Percentiles rank a stretch among this genome's conserved stretches.
Evolutionary conservation across 1,140 invertebrate genomes (phyloP).

Genomic region (Drosophila melanica): DNA sequence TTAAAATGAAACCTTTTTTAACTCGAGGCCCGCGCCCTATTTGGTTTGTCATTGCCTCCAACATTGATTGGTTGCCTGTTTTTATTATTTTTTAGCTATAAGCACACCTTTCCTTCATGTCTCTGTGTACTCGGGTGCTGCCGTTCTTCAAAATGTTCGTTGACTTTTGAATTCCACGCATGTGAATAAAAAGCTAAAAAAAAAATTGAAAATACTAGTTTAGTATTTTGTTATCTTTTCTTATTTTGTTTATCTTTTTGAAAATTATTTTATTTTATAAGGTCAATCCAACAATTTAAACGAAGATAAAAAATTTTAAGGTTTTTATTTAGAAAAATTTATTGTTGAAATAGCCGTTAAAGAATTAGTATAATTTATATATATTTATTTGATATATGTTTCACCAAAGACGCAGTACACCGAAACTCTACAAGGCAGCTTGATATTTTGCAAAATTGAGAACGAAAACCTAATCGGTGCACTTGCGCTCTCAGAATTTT

Average conservation of each 20-base stretch:
- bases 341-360: too few relatives aligned
- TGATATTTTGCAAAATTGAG: too few relatives aligned
- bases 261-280: neutral
- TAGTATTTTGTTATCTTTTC: neutral
- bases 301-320: too few relatives aligned
- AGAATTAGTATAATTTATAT: too few relatives aligned
- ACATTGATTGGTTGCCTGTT: neutral
- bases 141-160: neutral
- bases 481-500: too few relatives aligned
- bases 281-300: too few relatives aligned
- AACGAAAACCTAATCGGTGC: too few relatives aligned
- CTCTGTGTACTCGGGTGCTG: neutral
- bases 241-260: neutral
- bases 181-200: neutral
- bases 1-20: too few relatives aligned
- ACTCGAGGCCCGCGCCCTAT: neutral
- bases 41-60: neutral
- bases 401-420: too few relatives aligned
- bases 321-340: too few relatives aligned
- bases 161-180: neutral
- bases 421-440: too few relatives aligned
- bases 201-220: slow-evolving; percentile 11
- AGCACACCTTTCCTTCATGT: neutral
- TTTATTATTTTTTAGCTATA: neutral
- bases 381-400: too few relatives aligned